phyloP scores from a whole-genome alignment of 2,888 invertebrate genomes.

The Sarcophaga caerulescens region DNA sequence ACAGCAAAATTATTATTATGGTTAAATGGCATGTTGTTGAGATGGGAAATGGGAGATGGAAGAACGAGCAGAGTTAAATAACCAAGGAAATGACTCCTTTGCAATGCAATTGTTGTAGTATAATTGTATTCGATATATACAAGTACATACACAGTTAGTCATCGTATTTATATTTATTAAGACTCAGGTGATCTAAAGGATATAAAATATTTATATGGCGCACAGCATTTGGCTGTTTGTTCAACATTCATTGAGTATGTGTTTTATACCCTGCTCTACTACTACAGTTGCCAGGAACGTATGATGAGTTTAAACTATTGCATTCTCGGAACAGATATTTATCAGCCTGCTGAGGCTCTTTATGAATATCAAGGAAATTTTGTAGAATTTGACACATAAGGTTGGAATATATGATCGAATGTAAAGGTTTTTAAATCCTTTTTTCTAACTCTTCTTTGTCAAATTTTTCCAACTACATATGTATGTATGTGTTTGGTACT shows the following conservation, averaged over 20 bases:
- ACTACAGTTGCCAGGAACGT: too few species aligned
- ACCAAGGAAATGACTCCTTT: not conserved
- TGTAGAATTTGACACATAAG: too few species aligned
- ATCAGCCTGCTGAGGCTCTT: too few species aligned
- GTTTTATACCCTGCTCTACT: constrained; percentile 11
- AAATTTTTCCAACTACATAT: too few species aligned
- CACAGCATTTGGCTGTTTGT: not conserved
- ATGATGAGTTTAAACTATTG: too few species aligned
- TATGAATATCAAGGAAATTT: too few species aligned
- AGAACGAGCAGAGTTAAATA: not conserved
- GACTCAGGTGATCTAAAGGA: constrained; percentile 66
- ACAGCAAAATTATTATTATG: constrained; percentile 56
- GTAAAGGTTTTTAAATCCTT: too few species aligned
- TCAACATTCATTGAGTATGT: not conserved
- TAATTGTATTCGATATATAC: too few species aligned
- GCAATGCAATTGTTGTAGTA: not conserved
- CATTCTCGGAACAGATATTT: too few species aligned
- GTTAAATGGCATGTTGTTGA: constrained; percentile 55
- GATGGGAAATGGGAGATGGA: not conserved
- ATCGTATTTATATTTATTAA: constrained; percentile 11
- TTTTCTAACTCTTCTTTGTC: too few species aligned
- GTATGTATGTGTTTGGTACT: too few species aligned
- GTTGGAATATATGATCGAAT: too few species aligned
- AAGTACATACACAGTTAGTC: not conserved
- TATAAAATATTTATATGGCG: constrained; percentile 52